Conservation (phyloP, 2,888 invertebrate species). For the Aporophyla lueneburgensis region DNA sequence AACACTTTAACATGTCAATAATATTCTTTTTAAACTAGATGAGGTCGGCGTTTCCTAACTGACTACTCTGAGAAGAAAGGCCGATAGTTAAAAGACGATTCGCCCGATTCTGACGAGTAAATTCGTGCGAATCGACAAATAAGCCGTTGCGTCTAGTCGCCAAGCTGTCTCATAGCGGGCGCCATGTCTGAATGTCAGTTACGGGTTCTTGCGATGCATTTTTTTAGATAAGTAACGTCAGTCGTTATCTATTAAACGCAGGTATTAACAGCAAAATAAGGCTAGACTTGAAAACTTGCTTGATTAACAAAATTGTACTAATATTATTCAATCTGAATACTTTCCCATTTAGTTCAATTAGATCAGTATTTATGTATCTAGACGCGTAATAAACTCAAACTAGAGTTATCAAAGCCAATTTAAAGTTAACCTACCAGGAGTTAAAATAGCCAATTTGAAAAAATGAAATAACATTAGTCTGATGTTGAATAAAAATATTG, state of each 20-base stretch:
- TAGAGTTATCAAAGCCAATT: constrained; percentile 23
- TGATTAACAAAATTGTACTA: background rate
- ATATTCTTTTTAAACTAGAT: too few species aligned
- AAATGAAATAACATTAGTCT: constrained; percentile 16
- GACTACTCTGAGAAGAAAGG: too few species aligned
- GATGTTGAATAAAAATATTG: constrained; percentile 24
- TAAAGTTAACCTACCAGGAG: constrained; percentile 20
- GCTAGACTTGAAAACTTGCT: background rate
- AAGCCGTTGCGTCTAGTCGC: background rate
- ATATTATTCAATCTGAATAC: background rate
- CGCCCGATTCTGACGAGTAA: too few species aligned
- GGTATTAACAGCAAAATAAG: background rate
- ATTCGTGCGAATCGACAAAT: too few species aligned
- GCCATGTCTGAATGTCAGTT: background rate
- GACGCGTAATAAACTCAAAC: background rate
- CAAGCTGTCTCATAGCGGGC: background rate
- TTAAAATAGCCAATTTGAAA: too few species aligned
- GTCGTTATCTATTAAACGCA: too few species aligned
- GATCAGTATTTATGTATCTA: background rate
- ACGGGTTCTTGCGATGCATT: background rate
- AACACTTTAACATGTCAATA: too few species aligned
- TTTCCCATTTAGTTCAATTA: constrained; percentile 5
- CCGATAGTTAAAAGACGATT: too few species aligned
- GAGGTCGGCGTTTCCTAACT: too few species aligned
- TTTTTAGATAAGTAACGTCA: background rate